Percentiles rank a stretch among this genome's conserved stretches.
Evolutionary conservation across 2,797 vertebrate genomes (phyloP).

Genomic region (Atherinosoma microstoma): DNA sequence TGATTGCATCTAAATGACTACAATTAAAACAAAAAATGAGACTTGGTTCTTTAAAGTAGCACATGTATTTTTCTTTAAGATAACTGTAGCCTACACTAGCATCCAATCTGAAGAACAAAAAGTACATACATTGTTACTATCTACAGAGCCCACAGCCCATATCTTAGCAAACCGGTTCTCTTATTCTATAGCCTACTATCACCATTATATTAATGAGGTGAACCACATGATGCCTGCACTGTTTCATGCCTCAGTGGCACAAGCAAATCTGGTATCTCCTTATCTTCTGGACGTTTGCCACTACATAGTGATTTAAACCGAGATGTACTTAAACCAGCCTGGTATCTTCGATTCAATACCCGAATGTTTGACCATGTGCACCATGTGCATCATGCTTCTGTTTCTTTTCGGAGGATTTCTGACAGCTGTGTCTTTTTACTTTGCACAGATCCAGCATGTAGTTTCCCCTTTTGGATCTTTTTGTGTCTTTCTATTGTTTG

Average conservation of each 20-base stretch:
- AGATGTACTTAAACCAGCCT: neutral
- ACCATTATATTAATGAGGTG: neutral
- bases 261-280: slow-evolving; percentile 1
- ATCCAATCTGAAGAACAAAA: neutral
- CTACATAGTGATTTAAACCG: neutral
- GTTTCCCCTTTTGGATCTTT: neutral
- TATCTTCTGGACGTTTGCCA: neutral
- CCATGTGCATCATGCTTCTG: neutral
- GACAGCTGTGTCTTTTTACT: neutral
- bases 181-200: neutral
- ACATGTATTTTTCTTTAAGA: neutral
- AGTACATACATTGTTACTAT: neutral
- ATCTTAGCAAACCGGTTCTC: slow-evolving; percentile 44
- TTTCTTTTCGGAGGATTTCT: neutral
- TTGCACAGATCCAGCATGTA: neutral
- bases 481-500: neutral
- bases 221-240: neutral
- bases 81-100: neutral
- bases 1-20: neutral
- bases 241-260: slow-evolving; percentile 12
- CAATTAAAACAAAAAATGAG: neutral
- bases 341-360: neutral
- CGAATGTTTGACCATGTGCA: neutral
- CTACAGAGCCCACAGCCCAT: neutral
- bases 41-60: no score